Base-by-base conservation (phyloP, 2,113 vertebrate genomes). In the Microcebus griseorufus region DNA sequence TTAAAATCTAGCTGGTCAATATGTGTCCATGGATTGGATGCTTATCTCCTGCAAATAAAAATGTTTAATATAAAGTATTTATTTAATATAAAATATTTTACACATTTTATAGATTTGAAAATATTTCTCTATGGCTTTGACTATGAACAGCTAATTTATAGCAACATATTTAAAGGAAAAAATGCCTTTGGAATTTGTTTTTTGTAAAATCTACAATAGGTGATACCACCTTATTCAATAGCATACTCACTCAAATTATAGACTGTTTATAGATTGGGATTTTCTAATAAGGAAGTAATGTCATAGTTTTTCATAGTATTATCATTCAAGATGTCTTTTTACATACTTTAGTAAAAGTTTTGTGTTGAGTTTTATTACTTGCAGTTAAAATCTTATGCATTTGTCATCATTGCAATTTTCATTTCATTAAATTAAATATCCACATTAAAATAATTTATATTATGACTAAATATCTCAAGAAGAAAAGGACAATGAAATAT, bases 371-470 rank as follows among this genome's bases (percentile, higher is more conserved):
- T 95, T 95, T 97, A 97, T 90, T 95, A 92, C 86, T 95, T 85
- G 9, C 22, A 98, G 58, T 95, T 32, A 97, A 98, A 98, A 96
- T 92, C 18, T 60, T 96, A 32, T 45, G 27, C 76, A 94, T 92
- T 91, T 95, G 81, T 81, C 80, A 81, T 96, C 25, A 95, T 69
- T 93, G 79, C 11, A 97, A 88, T 93, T 97, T 97, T 78, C 69
- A 93, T 86, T 93, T 97, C 89, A 97, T 89, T 80, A 97, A 97
- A 97, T 96, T 92, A 98, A 98, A 97, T 93, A 96, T 97, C 62
- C 6, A 22, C 69, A 88, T 91, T 95, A 81, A 32, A 98, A 96
- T 92, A 95, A 69, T 72, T 97, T 58, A 88, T 96, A 88, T 96
- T 94, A 62, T 88, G 87, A 72, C 93, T 90, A 78, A 97, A 97